These are phyloP conservation scores for Platyura marginata DNA, from an alignment of 1,140 invertebrate genomes.

Conservation along the genomic window DNA sequence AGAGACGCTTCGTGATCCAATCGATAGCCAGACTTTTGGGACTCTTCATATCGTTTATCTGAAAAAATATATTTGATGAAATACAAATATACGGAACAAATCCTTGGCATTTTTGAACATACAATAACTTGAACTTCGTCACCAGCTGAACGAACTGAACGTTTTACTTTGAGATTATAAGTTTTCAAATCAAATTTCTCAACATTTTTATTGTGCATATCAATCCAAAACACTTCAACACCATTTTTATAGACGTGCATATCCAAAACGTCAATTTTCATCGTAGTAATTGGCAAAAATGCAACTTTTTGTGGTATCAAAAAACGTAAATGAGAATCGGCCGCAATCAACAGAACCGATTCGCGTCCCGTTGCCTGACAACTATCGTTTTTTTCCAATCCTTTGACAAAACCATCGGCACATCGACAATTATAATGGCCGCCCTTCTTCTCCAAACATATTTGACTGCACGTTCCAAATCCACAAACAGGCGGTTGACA, in stretches of 20 bases:
- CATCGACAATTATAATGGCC: conserved; percentile 45
- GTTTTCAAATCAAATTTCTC: conserved; percentile 11
- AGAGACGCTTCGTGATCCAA: conserved; percentile 50
- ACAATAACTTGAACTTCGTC: neutral
- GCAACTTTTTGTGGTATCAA: conserved; percentile 39
- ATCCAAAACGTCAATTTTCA: conserved; percentile 36
- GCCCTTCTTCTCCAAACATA: conserved; percentile 46
- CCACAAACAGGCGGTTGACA: conserved; percentile 53
- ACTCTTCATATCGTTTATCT: conserved; percentile 22
- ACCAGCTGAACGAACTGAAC: neutral
- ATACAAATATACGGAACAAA: no score
- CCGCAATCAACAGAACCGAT: conserved; percentile 38
- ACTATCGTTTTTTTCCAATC: conserved; percentile 24
- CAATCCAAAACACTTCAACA: conserved; percentile 31
- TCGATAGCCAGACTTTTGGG: conserved; percentile 63
- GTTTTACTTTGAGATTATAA: conserved; percentile 3
- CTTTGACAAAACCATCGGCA: conserved; percentile 37
- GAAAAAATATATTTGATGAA: no score
- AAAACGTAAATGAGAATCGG: conserved; percentile 38
- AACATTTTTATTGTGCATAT: conserved; percentile 28
- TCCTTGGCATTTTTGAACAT: no score
- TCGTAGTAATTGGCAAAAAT: conserved; percentile 18
- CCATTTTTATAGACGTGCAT: conserved; percentile 26
- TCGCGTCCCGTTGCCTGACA: conserved; percentile 34
- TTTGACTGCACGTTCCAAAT: conserved; percentile 55